phyloP scores from a whole-genome alignment of 1,140 invertebrate genomes.

The Calycopis cecrops region DNA sequence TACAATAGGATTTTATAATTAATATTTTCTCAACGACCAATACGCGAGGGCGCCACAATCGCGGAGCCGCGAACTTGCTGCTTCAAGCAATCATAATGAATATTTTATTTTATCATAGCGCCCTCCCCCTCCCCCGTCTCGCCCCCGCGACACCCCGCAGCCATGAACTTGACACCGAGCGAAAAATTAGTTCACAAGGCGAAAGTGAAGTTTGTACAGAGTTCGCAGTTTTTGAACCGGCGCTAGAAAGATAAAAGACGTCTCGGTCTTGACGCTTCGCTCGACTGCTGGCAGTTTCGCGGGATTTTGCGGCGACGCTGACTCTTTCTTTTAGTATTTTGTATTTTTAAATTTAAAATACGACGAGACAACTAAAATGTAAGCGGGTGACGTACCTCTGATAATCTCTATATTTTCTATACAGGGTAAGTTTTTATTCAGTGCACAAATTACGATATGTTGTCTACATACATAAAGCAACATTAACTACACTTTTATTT shows the following conservation, averaged over 20 bases:
- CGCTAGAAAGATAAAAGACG: slow-evolving; percentile 61
- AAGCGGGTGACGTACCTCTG: too few species aligned
- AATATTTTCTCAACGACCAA: slow-evolving; percentile 43
- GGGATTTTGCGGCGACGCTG: too few species aligned
- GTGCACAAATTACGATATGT: too few species aligned
- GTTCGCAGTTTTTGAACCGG: slow-evolving; percentile 68
- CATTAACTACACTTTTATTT: too few species aligned
- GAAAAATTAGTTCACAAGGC: slow-evolving; percentile 73
- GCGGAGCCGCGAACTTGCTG: slow-evolving; percentile 49
- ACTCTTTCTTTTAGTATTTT: too few species aligned
- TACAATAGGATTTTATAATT: too few species aligned
- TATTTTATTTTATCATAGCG: slow-evolving; percentile 72
- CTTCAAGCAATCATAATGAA: slow-evolving; percentile 70
- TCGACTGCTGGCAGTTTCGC: background rate
- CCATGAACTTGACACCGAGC: slow-evolving; percentile 71
- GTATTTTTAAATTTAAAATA: too few species aligned
- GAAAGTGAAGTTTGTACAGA: slow-evolving; percentile 73
- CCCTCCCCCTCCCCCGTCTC: slow-evolving; percentile 26
- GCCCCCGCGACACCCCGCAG: slow-evolving; percentile 31
- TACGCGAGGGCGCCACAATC: slow-evolving; percentile 28
- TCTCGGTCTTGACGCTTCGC: slow-evolving; percentile 22
- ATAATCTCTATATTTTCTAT: too few species aligned
- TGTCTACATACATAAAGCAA: too few species aligned
- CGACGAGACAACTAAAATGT: too few species aligned
- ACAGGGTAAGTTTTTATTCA: too few species aligned